Evolutionary conservation across 2,797 vertebrate genomes (phyloP), one percentile per base, ranked within the genome.

Genomic region (Smutsia temminckii): DNA sequence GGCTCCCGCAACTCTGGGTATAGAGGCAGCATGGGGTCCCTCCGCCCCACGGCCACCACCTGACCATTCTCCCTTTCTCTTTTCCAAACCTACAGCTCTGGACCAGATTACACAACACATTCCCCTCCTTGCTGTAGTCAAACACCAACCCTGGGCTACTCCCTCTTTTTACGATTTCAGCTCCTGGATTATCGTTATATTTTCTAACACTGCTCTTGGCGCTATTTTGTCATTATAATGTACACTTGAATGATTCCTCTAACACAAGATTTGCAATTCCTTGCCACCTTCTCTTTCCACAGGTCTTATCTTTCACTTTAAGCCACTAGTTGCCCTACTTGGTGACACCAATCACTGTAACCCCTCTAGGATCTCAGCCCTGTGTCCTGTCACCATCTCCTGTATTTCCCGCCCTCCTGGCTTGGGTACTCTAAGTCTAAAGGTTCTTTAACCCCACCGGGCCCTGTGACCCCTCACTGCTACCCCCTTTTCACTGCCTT

Each of bases 41-140:
- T 10, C 29, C 7, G 8, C 59, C 23, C n/a, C 46, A 20, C 0
- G 0, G 34, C 7, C 37, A n/a, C 32, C 1, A 2, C 20, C 14
- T 42, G 64, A 8, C 6, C 9, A 1, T 57, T 10, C 14, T 42
- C 6, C n/a, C 6, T 79, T 83, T 32, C 64, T 49, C 53, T 29
- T 42, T 49, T 23, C 13, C 32, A n/a, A 29, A 69, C n/a, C 13
- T 40, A 17, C 17, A 59, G 27, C 23, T 83, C 68, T 25, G 53
- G 37, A 3, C 8, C 57, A 51, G 46, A 51, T 34, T 46, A 12
- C n/a, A n/a, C 2, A 4, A 20, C 29, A 4, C 17, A 10, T 0
- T 2, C 25, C 8, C 13, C 29, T 71, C 40, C 9, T 49, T 34
- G 37, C 10, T 68, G 21, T 6, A 40, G n/a, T 63, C 59, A 87